Conservation (phyloP, 2,888 invertebrate species). For the Meiosimyza platycephala region DNA sequence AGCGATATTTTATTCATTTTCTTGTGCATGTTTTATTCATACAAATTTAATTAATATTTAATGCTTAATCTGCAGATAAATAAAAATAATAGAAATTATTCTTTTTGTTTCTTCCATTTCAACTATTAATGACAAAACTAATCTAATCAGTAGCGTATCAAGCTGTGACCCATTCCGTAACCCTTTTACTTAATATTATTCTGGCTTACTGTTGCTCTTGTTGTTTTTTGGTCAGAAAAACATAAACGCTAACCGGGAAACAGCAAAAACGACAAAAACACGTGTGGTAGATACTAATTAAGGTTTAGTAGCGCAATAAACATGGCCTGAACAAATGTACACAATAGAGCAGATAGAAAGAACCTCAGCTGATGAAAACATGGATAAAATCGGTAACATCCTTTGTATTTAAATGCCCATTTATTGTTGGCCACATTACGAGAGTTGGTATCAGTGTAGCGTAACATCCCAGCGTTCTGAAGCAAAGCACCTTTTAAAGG, state of each 20-base stretch:
- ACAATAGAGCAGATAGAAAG: no score
- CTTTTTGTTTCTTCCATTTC: no score
- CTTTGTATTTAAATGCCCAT: conserved; percentile 18
- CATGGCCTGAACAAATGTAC: background rate
- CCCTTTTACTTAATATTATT: background rate
- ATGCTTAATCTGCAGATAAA: background rate
- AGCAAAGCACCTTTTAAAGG: conserved; percentile 26
- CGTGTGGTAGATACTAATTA: conserved; percentile 14
- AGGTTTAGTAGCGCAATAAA: conserved; percentile 20
- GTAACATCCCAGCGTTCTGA: background rate
- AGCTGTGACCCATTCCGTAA: background rate
- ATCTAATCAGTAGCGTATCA: background rate
- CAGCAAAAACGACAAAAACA: background rate
- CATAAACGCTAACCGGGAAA: no score
- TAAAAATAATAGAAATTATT: background rate
- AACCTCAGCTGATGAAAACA: no score
- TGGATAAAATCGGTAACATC: background rate
- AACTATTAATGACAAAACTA: conserved; percentile 3
- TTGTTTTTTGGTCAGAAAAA: background rate
- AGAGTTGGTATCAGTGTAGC: background rate
- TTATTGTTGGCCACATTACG: conserved; percentile 13
- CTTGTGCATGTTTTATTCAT: conserved; percentile 37
- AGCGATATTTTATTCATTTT: background rate
- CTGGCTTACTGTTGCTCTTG: background rate
- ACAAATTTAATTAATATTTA: background rate